These are phyloP conservation scores for Muscidifurax raptorellus DNA, from an alignment of 1,140 invertebrate genomes.

Conservation along the genomic window DNA sequence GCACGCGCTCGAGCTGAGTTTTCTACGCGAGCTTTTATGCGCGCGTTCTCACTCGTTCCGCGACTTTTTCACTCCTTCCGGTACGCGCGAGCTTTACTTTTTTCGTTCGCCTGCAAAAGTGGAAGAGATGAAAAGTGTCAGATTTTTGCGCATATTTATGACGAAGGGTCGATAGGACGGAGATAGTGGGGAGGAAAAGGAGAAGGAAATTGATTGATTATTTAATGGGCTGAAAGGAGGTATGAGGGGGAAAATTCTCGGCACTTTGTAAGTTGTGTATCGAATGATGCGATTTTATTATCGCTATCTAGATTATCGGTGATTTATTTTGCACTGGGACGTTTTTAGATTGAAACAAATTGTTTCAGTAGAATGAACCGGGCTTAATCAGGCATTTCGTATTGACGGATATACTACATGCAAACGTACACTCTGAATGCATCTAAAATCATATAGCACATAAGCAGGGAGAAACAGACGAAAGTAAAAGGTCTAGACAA, in stretches of 20 bases:
- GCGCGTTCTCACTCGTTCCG: neutral
- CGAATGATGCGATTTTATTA: neutral
- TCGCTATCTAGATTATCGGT: no score
- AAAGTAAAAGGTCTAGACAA: neutral
- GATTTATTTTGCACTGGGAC: no score
- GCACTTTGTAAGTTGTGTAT: no score
- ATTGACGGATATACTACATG: no score
- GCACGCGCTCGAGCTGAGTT: constrained; percentile 1
- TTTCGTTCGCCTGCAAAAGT: neutral
- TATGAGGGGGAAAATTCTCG: no score
- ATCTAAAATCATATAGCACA: no score
- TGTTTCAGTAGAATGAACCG: no score
- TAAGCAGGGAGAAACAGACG: no score
- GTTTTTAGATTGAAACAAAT: no score
- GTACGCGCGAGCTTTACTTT: neutral
- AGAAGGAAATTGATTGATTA: neutral
- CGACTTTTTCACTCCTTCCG: neutral
- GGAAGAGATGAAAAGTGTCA: neutral
- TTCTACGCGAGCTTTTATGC: constrained; percentile 7
- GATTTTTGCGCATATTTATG: neutral
- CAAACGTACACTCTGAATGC: no score
- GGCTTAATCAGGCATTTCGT: no score
- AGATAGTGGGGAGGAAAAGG: neutral
- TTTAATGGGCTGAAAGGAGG: neutral
- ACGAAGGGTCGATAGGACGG: neutral